Evolutionary conservation across 2,888 invertebrate species (phyloP).

Genomic region (Noctua fimbriata): DNA sequence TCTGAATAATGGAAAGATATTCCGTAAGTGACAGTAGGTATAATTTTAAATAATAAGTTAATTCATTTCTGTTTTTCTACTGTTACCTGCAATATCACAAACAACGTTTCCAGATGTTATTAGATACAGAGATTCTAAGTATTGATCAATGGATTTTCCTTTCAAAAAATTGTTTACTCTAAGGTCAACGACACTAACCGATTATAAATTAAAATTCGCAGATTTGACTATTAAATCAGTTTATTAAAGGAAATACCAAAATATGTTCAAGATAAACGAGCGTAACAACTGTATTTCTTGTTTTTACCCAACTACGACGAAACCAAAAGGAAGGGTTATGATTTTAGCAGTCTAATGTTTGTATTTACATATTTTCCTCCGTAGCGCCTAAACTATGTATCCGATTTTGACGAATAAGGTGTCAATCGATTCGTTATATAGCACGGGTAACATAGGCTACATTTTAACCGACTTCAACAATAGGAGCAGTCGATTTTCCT

Average conservation of each 20-base stretch:
- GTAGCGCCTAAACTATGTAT: too few species aligned
- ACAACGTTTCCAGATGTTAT: background rate
- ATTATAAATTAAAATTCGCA: conserved; percentile 37
- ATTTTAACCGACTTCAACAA: too few species aligned
- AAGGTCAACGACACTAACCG: conserved; percentile 30
- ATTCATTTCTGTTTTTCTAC: background rate
- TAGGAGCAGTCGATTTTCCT: too few species aligned
- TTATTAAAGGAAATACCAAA: conserved; percentile 33
- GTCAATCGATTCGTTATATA: too few species aligned
- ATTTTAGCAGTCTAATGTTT: too few species aligned
- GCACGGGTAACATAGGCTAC: too few species aligned
- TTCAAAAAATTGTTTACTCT: background rate
- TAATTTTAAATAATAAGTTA: background rate
- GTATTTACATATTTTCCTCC: too few species aligned
- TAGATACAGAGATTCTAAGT: background rate
- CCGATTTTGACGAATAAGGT: too few species aligned
- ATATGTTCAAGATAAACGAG: conserved; percentile 27
- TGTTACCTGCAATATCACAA: background rate
- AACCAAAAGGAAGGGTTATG: too few species aligned
- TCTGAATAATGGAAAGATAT: too few species aligned
- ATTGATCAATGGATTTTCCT: background rate
- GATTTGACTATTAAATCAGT: conserved; percentile 47
- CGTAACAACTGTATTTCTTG: conserved; percentile 39
- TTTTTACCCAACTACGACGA: conserved; percentile 3
- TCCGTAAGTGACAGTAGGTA: too few species aligned